Conservation (phyloP, 2,888 invertebrate species). For the Drepana falcataria region DNA sequence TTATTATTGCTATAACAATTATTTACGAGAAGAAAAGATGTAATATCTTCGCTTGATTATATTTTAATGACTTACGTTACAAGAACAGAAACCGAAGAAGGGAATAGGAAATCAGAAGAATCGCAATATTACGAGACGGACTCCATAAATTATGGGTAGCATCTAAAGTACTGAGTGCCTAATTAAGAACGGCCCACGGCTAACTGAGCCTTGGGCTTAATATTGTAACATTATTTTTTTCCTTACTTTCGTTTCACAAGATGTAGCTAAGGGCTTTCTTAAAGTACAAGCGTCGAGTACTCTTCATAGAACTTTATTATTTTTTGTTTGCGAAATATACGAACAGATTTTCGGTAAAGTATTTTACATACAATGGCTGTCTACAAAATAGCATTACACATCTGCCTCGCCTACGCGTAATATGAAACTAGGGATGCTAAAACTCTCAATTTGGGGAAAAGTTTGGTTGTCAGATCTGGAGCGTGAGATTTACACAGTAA, state of each 20-base stretch:
- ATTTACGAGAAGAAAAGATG: background rate
- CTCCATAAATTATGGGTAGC: constrained; percentile 28
- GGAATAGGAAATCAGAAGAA: constrained; percentile 4
- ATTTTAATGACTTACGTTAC: background rate
- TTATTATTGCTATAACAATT: background rate
- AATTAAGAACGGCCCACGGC: constrained; percentile 32
- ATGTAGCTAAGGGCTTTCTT: constrained; percentile 1
- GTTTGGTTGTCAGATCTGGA: too few relatives aligned
- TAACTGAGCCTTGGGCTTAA: constrained; percentile 23
- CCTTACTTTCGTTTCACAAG: constrained; percentile 16
- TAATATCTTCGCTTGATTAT: background rate
- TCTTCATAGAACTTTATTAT: background rate
- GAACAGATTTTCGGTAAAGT: background rate
- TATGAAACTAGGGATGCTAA: too few relatives aligned
- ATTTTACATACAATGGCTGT: too few relatives aligned
- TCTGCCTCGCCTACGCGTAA: too few relatives aligned
- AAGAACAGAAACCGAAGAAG: background rate
- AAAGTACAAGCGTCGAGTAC: background rate
- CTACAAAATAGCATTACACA: too few relatives aligned
- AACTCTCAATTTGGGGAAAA: too few relatives aligned
- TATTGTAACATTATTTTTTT: constrained; percentile 27
- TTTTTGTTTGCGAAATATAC: background rate
- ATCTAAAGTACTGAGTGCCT: constrained; percentile 31
- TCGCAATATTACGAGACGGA: constrained; percentile 22
- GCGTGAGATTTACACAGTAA: too few relatives aligned